Conservation (phyloP, 2,888 invertebrate genomes). For the Macropis europaea region DNA sequence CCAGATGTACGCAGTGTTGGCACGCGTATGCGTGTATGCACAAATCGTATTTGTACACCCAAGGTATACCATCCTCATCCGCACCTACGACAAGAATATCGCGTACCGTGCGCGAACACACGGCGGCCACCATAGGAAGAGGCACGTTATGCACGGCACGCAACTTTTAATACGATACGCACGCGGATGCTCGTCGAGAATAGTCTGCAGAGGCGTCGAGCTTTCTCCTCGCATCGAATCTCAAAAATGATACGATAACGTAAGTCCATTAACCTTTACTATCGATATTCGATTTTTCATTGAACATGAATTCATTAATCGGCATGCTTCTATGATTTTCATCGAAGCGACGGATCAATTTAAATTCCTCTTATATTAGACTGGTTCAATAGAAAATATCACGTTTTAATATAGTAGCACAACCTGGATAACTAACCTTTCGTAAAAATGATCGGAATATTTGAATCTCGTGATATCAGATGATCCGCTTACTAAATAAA, state of each 20-base stretch:
- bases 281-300: slow-evolving; percentile 11
- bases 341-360: background rate
- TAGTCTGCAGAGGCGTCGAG: slow-evolving; percentile 73
- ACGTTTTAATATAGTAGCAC: too few relatives aligned
- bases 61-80: slow-evolving; percentile 57
- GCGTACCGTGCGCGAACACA: slow-evolving; percentile 52
- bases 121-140: slow-evolving; percentile 69
- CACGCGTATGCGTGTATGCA: slow-evolving; percentile 23
- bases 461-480: too few relatives aligned
- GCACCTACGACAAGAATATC: slow-evolving; percentile 58
- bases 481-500: too few relatives aligned
- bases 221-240: slow-evolving; percentile 42
- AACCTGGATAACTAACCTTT: too few relatives aligned
- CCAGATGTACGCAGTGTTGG: background rate
- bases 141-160: slow-evolving; percentile 66
- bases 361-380: background rate
- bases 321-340: background rate
- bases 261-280: slow-evolving; percentile 29
- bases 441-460: too few relatives aligned
- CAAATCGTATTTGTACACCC: slow-evolving; percentile 41
- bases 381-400: too few relatives aligned
- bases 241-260: slow-evolving; percentile 30
- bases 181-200: slow-evolving; percentile 59
- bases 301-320: background rate
- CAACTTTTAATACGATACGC: slow-evolving; percentile 68